Evolutionary conservation across 2,113 vertebrate species (phyloP), one percentile per base, ranked within the genome.

Genomic region (Genyomyrus donnyi): DNA sequence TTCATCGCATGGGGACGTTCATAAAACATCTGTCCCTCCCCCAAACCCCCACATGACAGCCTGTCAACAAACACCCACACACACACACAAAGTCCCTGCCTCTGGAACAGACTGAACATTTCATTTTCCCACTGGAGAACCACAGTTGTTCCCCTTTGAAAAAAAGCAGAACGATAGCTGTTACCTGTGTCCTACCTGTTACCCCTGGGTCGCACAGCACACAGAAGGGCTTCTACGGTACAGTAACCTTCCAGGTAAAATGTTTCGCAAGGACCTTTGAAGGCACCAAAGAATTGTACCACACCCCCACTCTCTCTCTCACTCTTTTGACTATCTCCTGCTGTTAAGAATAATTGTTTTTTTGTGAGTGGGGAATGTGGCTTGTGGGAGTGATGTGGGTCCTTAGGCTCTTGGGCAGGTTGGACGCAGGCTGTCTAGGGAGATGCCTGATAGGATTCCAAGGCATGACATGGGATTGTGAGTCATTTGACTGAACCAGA

Each of bases 321-420:
- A 4, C 74, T 42, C 35, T 19, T 35, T 80, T 77, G 70, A 77
- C 35, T 77, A 39, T 77, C 70, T 42, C 74, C 74, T 80, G 74
- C 74, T 80, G 74, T 80, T 80, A 80, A 80, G 74, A 42, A 80
- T 39, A 80, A 80, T 80, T 80, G 70, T 77, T 77, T 77, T 56
- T 35, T 77, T 15, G 70, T 39, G 31, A 77, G 70, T 74, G 35
- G 74, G n/a, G 35, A 80, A 80, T 19, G 74, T 42, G 31, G 74
- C 74, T 80, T 42, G 74, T 80, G 15, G 74, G 35, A 80, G 35
- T 80, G 74, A 80, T 7, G 35, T 80, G 35, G 74, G 74, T 80
- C 35, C 74, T 80, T 42, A 80, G 15, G 35, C 74, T 80, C 74
- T 42, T 80, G 74, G 17, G 13, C 35, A 80, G 35, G 35, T 80